phyloP scores from a whole-genome alignment of 1,140 invertebrate species.

The Drosophila pseudoobscura region DNA sequence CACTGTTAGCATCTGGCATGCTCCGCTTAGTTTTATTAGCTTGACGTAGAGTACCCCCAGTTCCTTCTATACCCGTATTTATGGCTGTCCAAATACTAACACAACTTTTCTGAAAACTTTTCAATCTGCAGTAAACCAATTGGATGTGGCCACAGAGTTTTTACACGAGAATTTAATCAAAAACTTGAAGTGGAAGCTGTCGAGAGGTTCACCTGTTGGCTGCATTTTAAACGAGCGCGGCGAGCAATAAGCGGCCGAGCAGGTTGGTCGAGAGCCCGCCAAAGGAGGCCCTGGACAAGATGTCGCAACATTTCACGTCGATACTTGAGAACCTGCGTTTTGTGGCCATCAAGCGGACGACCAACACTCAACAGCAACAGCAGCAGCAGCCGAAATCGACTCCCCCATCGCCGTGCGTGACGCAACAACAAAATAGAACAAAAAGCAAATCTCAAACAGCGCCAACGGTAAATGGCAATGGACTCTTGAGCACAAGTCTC shows the following conservation, averaged over 20 bases:
- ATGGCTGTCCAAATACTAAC: constrained; percentile 3
- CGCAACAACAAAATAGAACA: constrained; percentile 60
- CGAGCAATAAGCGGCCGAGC: constrained; percentile 26
- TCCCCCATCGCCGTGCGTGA: constrained; percentile 1
- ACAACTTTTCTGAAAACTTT: constrained; percentile 37
- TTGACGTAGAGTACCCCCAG: too few species aligned
- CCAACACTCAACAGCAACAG: constrained; percentile 63
- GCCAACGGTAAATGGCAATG: constrained; percentile 66
- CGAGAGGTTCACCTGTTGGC: constrained; percentile 61
- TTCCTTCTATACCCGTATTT: too few species aligned
- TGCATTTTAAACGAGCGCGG: constrained; percentile 70
- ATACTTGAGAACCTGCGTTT: constrained; percentile 82
- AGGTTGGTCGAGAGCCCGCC: background rate
- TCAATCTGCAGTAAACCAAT: constrained; percentile 47
- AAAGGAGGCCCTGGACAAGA: constrained; percentile 54
- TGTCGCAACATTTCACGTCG: constrained; percentile 82
- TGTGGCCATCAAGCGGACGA: constrained; percentile 73
- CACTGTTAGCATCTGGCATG: too few species aligned
- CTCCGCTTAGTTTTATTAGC: too few species aligned
- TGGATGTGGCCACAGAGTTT: constrained; percentile 38
- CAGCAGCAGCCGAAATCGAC: constrained; percentile 40
- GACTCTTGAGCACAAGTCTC: constrained; percentile 50
- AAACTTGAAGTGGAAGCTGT: constrained; percentile 55
- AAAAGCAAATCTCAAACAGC: constrained; percentile 59
- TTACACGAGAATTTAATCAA: constrained; percentile 69